These are phyloP conservation scores for Drosophila miranda DNA, from an alignment of 1,140 invertebrate species.

Conservation along the genomic window DNA sequence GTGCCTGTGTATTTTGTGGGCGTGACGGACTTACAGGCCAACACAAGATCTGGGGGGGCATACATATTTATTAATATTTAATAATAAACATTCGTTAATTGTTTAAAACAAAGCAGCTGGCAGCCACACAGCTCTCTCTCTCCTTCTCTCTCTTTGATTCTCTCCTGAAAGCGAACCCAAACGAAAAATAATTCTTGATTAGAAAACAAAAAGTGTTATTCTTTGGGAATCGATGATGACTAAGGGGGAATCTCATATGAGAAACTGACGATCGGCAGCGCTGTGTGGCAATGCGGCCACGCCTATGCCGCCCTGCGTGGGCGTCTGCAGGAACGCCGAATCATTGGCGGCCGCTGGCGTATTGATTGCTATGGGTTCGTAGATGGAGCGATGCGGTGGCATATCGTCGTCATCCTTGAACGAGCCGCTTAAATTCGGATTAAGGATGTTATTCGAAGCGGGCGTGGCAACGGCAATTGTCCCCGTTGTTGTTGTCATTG, in stretches of 20 bases:
- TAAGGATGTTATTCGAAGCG: constrained; percentile 80
- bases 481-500: constrained; percentile 15
- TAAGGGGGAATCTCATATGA: constrained; percentile 50
- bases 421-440: constrained; percentile 82
- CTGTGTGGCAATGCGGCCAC: constrained; percentile 72
- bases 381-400: constrained; percentile 72
- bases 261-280: constrained; percentile 56
- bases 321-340: constrained; percentile 71
- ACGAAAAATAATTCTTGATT: constrained; percentile 21
- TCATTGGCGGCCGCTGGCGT: constrained; percentile 44
- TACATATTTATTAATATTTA: constrained; percentile 69
- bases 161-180: constrained; percentile 22
- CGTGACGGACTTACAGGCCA: constrained; percentile 43
- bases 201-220: background rate
- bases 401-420: constrained; percentile 79
- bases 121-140: constrained; percentile 46
- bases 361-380: constrained; percentile 68
- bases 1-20: constrained; percentile 20
- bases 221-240: constrained; percentile 9
- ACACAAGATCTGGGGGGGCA: constrained; percentile 32
- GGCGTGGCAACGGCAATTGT: constrained; percentile 47
- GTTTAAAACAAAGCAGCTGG: constrained; percentile 77
- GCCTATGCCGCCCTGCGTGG: constrained; percentile 72
- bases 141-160: no score
- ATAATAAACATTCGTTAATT: constrained; percentile 75